Evolutionary conservation across 1,140 invertebrate species (phyloP).

Genomic region (Euglossa dilemma): DNA sequence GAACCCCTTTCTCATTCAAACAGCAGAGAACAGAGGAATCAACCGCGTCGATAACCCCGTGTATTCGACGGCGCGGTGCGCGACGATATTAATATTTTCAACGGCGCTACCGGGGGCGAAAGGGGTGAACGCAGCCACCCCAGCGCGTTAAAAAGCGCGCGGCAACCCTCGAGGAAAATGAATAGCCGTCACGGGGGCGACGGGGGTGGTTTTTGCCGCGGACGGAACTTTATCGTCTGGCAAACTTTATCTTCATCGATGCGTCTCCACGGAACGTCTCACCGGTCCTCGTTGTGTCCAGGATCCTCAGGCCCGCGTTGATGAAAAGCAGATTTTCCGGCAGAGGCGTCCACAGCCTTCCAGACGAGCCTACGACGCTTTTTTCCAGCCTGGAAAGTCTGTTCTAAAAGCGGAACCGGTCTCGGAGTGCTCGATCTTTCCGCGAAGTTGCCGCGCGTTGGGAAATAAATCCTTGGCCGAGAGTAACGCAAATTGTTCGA

Average conservation of each 20-base stretch:
- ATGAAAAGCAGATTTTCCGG: conserved; percentile 52
- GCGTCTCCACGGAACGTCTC: background rate
- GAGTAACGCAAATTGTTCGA: conserved; percentile 33
- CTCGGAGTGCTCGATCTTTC: conserved; percentile 35
- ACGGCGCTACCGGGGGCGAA: background rate
- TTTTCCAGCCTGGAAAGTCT: background rate
- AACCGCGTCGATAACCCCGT: conserved; percentile 8
- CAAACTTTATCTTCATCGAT: conserved; percentile 62
- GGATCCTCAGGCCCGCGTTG: background rate
- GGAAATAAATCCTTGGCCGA: conserved; percentile 16
- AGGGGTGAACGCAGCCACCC: background rate
- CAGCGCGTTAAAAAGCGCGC: conserved; percentile 35
- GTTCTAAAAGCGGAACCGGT: conserved; percentile 16
- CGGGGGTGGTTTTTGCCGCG: conserved; percentile 51
- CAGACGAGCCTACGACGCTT: background rate
- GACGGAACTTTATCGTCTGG: conserved; percentile 56
- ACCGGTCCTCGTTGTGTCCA: background rate
- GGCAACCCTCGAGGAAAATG: conserved; percentile 54
- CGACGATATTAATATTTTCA: conserved; percentile 45
- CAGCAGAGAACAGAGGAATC: conserved; percentile 5
- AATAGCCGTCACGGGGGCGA: conserved; percentile 38
- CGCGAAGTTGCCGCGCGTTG: conserved; percentile 32
- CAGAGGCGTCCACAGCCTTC: too few species aligned
- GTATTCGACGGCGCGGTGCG: background rate
- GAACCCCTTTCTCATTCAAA: background rate